Conservation (phyloP, 2,797 vertebrate genomes). For the Pseudocheirus occidentalis region DNA sequence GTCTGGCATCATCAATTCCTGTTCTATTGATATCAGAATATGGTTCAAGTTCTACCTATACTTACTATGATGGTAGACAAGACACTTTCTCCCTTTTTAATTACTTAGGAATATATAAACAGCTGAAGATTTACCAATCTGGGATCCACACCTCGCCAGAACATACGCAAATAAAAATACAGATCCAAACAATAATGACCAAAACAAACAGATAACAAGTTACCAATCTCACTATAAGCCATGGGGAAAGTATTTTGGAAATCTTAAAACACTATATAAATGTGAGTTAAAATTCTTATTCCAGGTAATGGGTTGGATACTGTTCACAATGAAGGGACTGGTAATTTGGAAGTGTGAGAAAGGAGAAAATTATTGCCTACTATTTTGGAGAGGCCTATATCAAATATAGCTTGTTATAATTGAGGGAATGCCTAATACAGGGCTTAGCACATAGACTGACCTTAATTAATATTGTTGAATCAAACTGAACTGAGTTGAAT, state of each 20-base stretch:
- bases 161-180: neutral
- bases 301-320: neutral
- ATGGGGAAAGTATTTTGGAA: neutral
- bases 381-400: neutral
- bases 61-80: neutral
- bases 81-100: neutral
- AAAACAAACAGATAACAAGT: neutral
- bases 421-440: neutral
- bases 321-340: neutral
- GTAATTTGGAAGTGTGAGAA: neutral
- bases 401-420: neutral
- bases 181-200: neutral
- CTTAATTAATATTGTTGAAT: neutral
- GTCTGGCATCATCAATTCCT: neutral
- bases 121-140: neutral
- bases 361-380: neutral
- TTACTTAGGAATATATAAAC: neutral
- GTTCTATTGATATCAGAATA: neutral
- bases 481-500: neutral
- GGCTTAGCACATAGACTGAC: neutral
- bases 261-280: neutral
- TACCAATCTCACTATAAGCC: neutral
- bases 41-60: neutral
- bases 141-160: neutral
- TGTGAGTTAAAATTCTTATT: neutral